Evolutionary conservation across 2,888 invertebrate genomes (phyloP), one percentile per base, ranked within the genome.

Genomic region (Platerodrilus igneus): DNA sequence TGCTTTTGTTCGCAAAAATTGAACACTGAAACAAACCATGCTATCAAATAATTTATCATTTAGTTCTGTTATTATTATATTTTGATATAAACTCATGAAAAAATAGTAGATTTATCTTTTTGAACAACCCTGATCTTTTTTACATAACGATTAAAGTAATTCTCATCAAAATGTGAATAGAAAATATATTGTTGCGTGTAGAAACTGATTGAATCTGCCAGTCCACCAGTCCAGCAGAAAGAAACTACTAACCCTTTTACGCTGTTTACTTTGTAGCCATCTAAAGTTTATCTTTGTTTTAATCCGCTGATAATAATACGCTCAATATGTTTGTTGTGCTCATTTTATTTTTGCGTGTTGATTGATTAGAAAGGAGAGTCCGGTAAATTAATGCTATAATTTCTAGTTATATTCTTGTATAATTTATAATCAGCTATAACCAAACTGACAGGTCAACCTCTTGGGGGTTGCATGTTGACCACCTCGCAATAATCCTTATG

Each of bases 241-340:
- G n/a, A n/a, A n/a, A n/a, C n/a, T 35, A 46, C 45, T 50, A 50
- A 49, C 46, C 47, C 40, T 43, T 45, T 41, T n/a, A n/a, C n/a
- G n/a, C n/a, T 23, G 48, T 49, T 45, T 45, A 34, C 42, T 43
- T 36, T 40, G 39, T 21, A 34, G 36, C 40, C 27, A 44, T 48
- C n/a, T n/a, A n/a, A n/a, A n/a, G n/a, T n/a, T n/a, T 45, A 48
- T 36, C 22, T 41, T 15, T 29, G 32, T 36, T 45, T 38, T 37
- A n/a, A n/a, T n/a, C n/a, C n/a, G 28, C 34, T 31, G 33, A 33
- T 28, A 33, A 35, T 17, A 20, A 27, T 37, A 22, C 17, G 20
- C 34, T 31, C 30, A 37, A 37, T 20, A 36, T 8, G n/a, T 15
- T 32, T 10, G 20, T 28, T 30, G 26, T 27, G 27, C 26, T 28